Evolutionary conservation across 2,113 vertebrate genomes (phyloP), one percentile per base, ranked within the genome.

Genomic region (Corythaeola cristata): DNA sequence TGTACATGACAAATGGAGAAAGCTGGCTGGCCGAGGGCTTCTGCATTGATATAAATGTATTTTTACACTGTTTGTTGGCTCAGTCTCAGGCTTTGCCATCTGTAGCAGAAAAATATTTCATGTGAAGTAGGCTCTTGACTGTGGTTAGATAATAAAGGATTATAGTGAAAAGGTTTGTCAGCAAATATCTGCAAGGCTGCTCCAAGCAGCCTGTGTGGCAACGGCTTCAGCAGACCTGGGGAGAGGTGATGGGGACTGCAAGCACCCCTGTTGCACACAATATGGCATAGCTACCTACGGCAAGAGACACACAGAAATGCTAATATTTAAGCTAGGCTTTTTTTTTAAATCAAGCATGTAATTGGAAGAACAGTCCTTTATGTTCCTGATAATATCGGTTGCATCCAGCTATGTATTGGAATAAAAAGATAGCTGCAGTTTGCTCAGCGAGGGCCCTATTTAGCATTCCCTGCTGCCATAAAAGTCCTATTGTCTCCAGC

Each of bases 91-190:
- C 75, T 95, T 23, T 39, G 90, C 96, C 96, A 96, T 96, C 96
- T 96, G 96, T 78, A 94, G 90, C 93, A 94, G 93, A 84, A 90
- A 90, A 92, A 92, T 89, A 93, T 90, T 92, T 78, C 90, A 88
- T 72, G 82, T 67, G 79, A 75, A 96, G 95, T 92, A 79, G 85
- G 83, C 96, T 94, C 92, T 92, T 24, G 55, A 84, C 92, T 69
- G 8, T 35, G 90, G 56, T 88, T 86, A 91, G 95, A 90, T 89
- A 96, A 92, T 74, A 72, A 79, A 86, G 88, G 96, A 84, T 96
- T 47, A 27, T 90, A 5, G 75, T 90, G 88, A 96, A 53, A 94
- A 77, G 75, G 79, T 96, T 95, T 92, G 93, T 85, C 93, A 96
- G 95, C 83, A 92, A 96, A 92, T 88, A 86, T 84, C 67, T 63